Base-by-base conservation (phyloP, 2,888 invertebrate species). In the Iselma pallidipennis region DNA sequence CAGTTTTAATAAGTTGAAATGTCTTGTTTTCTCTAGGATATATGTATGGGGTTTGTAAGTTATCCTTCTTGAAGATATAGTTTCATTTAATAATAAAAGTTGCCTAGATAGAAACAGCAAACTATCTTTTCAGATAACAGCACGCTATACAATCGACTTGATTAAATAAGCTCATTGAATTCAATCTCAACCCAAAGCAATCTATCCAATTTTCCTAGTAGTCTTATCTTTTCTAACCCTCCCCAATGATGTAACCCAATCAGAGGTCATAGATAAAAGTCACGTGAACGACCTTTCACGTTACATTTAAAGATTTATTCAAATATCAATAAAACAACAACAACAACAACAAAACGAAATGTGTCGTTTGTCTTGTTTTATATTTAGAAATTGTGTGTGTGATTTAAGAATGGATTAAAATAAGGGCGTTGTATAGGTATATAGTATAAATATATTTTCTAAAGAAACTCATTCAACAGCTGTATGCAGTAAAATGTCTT, bases 41-140 rank as follows among this genome's bases (percentile, higher is more conserved):
- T 58, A 55, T 55, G 59, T 63, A 52, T 53, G n/a, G n/a, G n/a
- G 45, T 31, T 16, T 55, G 21, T 45, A 16, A n/a, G 51, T 31
- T 57, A 54, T 26, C 37, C 37, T 49, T 52, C 45, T 28, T 19
- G 48, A n/a, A 26, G 37, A n/a, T n/a, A n/a, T n/a, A n/a, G n/a
- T n/a, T n/a, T n/a, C 14, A 80, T 29, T 59, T 42, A n/a, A n/a
- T 52, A 83, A 23, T 12, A 23, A 10, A 57, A 23, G 85, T 85
- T 82, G 80, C 84, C 85, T 79, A 81, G 82, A 82, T 86, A 85
- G 85, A 85, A 66, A 62, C 61, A 64, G 60, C 48, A 33, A 55
- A 60, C 55, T 66, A 60, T 66, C 63, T 64, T 55, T 57, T 61
- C 66, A 60, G 64, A 68, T 63, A 63, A 61, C 55, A 59, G 64